Evolutionary conservation across 2,113 vertebrate genomes (phyloP).

Genomic region (Climacteris rufus): DNA sequence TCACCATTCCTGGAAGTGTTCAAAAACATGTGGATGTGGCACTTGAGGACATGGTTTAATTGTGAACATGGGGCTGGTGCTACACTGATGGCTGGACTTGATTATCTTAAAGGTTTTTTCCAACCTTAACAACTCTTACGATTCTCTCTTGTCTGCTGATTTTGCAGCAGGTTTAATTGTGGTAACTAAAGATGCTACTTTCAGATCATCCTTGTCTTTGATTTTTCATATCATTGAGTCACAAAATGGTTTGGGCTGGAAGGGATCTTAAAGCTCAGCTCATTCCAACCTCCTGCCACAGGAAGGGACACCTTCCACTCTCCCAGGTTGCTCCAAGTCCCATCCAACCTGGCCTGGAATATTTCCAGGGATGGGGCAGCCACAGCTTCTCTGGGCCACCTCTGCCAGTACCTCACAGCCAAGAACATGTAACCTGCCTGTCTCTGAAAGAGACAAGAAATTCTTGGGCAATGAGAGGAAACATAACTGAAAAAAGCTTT

Average conservation of each 20-base stretch:
- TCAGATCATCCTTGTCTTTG: not conserved
- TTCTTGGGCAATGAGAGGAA: not conserved
- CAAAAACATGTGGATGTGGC: not conserved
- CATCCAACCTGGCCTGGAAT: accelerated
- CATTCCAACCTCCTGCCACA: accelerated
- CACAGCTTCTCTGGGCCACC: not conserved
- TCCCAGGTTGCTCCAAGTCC: not conserved
- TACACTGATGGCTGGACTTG: not conserved
- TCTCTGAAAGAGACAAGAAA: not conserved
- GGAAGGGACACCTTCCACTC: not conserved
- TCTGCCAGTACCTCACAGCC: not conserved
- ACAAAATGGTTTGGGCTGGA: not conserved
- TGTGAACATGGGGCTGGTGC: not conserved
- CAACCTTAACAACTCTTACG: not conserved
- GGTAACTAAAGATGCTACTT: accelerated
- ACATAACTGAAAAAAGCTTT: accelerated
- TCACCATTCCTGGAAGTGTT: not conserved
- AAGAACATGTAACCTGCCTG: not conserved
- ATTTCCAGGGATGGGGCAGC: not conserved
- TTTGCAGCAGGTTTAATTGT: not conserved
- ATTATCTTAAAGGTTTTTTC: not conserved
- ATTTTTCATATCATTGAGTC: not conserved
- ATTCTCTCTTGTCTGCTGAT: not conserved
- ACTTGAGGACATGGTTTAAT: not conserved
- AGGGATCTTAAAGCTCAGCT: not conserved